A percentile compares a stretch with the other conserved stretches of the same genome.
Conservation (phyloP, 2,113 vertebrate genomes). For the Murina feae region DNA sequence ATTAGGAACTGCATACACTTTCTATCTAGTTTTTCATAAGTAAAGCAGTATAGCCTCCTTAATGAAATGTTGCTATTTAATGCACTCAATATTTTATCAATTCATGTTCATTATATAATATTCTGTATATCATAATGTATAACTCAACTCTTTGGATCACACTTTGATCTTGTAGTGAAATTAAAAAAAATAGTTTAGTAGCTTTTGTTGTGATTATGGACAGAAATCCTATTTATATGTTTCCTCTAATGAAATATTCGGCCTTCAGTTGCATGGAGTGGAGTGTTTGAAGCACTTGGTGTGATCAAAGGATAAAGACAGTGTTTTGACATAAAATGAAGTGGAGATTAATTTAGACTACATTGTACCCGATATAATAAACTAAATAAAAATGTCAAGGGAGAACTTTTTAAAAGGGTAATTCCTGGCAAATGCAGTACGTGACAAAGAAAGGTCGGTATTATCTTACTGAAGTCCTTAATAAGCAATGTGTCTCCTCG, state of each 20-base stretch:
- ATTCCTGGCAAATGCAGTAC: not conserved
- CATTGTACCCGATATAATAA: not conserved
- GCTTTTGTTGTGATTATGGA: not conserved
- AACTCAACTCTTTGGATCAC: not conserved
- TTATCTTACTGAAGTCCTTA: not conserved
- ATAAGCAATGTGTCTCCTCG: not conserved
- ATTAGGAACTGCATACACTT: too few relatives aligned
- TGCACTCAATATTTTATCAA: not conserved
- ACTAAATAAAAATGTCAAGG: not conserved
- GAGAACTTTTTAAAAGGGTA: not conserved
- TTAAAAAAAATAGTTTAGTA: not conserved
- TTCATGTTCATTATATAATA: not conserved
- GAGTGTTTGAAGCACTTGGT: not conserved
- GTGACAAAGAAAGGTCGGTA: not conserved
- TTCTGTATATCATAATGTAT: not conserved
- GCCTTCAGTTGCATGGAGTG: not conserved
- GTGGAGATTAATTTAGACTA: constrained; percentile 9
- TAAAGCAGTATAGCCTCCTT: too few relatives aligned
- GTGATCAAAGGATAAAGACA: not conserved
- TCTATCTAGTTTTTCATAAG: too few relatives aligned
- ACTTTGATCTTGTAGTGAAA: not conserved
- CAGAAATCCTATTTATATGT: not conserved
- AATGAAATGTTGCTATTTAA: too few relatives aligned
- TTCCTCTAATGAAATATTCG: not conserved
- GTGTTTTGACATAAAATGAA: not conserved